These are phyloP conservation scores for Ceyx erithaca DNA, from an alignment of 2,797 vertebrate species.

Conservation along the genomic window DNA sequence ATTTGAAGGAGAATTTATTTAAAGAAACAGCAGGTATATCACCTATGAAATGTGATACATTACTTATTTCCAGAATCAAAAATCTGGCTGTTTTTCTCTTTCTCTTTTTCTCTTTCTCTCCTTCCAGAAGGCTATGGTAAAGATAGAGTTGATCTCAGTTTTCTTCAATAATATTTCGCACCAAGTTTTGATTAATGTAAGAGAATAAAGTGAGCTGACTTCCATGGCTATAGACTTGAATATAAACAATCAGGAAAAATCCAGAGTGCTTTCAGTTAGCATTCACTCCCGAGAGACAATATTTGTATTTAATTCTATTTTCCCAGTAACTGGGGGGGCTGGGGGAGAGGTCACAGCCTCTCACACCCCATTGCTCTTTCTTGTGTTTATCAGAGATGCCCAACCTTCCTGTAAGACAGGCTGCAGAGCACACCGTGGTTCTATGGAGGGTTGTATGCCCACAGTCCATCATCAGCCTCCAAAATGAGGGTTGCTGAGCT, in stretches of 20 bases:
- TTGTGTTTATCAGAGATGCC: not conserved
- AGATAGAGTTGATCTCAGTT: constrained; percentile 36
- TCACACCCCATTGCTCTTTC: not conserved
- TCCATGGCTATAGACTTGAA: not conserved
- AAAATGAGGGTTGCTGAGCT: fast-evolving
- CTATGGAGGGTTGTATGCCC: not conserved
- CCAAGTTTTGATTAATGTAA: constrained; percentile 22
- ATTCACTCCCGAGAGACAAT: not conserved
- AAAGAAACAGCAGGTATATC: not conserved
- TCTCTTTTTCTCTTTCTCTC: constrained; percentile 53
- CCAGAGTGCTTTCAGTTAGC: not conserved
- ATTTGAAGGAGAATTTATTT: constrained; percentile 21
- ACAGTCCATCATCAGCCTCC: not conserved
- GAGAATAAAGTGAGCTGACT: not conserved
- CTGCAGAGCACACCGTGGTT: not conserved
- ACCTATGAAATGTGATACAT: constrained; percentile 10
- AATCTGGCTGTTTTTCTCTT: constrained; percentile 48
- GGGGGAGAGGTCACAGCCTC: not conserved
- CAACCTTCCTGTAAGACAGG: not conserved
- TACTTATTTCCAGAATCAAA: constrained; percentile 22
- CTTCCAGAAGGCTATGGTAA: constrained; percentile 51
- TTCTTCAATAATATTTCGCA: constrained; percentile 36
- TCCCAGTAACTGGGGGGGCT: not conserved
- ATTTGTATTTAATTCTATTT: not conserved
- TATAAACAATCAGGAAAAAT: not conserved